Conservation (phyloP, 2,888 invertebrate genomes). For the Margaritifera margaritifera region DNA sequence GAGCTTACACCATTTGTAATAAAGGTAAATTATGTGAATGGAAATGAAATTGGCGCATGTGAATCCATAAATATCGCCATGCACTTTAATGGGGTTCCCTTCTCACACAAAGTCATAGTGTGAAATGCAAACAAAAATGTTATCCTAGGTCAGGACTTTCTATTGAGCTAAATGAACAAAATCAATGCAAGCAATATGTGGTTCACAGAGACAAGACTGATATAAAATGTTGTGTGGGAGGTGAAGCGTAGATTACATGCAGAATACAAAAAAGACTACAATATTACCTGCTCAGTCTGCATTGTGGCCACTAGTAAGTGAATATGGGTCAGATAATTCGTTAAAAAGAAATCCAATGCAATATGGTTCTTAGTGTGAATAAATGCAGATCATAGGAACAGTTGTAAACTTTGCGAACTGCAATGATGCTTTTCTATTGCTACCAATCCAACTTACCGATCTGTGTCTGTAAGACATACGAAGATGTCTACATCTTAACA, state of each 20-base stretch:
- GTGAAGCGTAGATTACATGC: conserved; percentile 5
- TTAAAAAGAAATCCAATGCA: background rate
- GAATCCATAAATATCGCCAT: conserved; percentile 4
- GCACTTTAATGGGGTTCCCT: background rate
- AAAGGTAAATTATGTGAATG: conserved; percentile 8
- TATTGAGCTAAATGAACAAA: conserved; percentile 10
- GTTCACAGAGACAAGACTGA: background rate
- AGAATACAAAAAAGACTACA: conserved; percentile 5
- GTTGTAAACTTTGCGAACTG: conserved; percentile 8
- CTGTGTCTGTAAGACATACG: too few relatives aligned
- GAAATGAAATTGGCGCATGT: conserved; percentile 5
- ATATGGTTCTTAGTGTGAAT: conserved; percentile 5
- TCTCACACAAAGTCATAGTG: conserved; percentile 4
- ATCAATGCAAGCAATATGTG: conserved; percentile 8
- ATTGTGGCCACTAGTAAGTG: conserved; percentile 8
- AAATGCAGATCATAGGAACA: background rate
- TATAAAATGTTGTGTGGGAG: conserved; percentile 5
- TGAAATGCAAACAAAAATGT: too few relatives aligned
- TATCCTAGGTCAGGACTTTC: too few relatives aligned
- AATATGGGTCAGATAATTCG: background rate
- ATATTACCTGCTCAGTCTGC: conserved; percentile 4
- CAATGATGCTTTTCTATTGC: too few relatives aligned
- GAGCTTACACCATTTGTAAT: background rate
- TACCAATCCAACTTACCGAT: too few relatives aligned
- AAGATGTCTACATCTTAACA: too few relatives aligned